phyloP scores from a whole-genome alignment of 2,113 vertebrate species.

The Cyanocitta stelleri region DNA sequence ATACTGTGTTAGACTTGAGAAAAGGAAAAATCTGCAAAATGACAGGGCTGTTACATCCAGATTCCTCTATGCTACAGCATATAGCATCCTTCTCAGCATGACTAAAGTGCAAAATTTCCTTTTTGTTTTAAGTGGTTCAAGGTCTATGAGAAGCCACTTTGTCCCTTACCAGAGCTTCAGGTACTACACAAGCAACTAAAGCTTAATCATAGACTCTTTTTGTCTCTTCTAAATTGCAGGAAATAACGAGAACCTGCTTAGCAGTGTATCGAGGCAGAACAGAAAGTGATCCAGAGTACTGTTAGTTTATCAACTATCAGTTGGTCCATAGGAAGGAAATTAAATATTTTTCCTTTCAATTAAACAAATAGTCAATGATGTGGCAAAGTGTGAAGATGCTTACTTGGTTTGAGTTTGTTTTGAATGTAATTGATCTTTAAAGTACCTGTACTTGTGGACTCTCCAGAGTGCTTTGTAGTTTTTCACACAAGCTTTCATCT shows the following conservation, averaged over 20 bases:
- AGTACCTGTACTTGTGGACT: background rate
- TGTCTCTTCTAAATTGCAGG: background rate
- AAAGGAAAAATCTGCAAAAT: background rate
- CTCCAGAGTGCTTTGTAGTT: background rate
- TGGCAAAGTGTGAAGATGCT: background rate
- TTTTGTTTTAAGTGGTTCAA: background rate
- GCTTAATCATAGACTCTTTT: background rate
- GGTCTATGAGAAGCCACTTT: background rate
- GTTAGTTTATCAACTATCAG: background rate
- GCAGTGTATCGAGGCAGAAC: background rate
- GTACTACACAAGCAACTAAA: background rate
- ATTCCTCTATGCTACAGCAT: background rate
- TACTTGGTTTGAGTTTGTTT: background rate
- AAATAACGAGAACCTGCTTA: background rate
- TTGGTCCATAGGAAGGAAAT: background rate
- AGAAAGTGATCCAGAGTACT: background rate
- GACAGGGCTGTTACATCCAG: background rate
- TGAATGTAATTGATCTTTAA: background rate
- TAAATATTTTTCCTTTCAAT: background rate
- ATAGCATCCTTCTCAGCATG: background rate
- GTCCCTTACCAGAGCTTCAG: background rate
- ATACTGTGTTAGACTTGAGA: background rate
- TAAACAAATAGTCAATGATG: background rate
- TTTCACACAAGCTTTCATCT: background rate
- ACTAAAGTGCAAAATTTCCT: background rate